Evolutionary conservation across 2,888 invertebrate genomes (phyloP), one percentile per base, ranked within the genome.

Genomic region (Ochropacha duplaris): DNA sequence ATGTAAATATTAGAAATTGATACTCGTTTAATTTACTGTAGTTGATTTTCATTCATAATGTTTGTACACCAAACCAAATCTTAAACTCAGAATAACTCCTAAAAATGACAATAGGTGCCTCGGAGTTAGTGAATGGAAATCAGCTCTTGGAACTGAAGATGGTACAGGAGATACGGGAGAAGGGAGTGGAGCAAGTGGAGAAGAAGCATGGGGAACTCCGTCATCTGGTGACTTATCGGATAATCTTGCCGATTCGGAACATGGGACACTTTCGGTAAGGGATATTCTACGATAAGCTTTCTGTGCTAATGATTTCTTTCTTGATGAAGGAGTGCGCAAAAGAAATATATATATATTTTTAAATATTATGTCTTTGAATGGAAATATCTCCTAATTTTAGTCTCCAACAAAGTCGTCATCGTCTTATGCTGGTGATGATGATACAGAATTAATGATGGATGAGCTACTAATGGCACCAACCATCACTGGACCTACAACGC

Each of bases 141-240:
- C 88, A 71, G 91, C 76, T 69, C 89, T 85, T 78, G 94, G 78
- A 22, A 84, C 82, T 68, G 97, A 96, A 69, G 97, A 97, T 60
- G 94, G 93, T 9, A 86, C 93, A 49, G 93, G 93, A 4, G 92
- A 92, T 49, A 87, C 91, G 12, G 96, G 96, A 5, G 97, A 97
- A 76, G 97, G 96, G 0, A 97, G 97, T 50, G 97, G 96, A 0
- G 97, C 96, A 0, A 97, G 97, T 3, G 97, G 97, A 0, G 97
- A 97, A 83, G 97, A 97, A 75, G 96, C 97, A 24, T 97, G 97
- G 97, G 97, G 97, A 0, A 97, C 97, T 0, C 97, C 97, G 4
- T 97, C 97, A 0, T 97, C 97, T 68, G 97, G 97, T 4, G 97
- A 97, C 22, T 95, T 97, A 44, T 95, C 96, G 66, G 97, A 97